A percentile compares a stretch with the other conserved stretches of the same genome.
Conservation (phyloP, 2,888 invertebrate species). For the Lucinisca nassula region DNA sequence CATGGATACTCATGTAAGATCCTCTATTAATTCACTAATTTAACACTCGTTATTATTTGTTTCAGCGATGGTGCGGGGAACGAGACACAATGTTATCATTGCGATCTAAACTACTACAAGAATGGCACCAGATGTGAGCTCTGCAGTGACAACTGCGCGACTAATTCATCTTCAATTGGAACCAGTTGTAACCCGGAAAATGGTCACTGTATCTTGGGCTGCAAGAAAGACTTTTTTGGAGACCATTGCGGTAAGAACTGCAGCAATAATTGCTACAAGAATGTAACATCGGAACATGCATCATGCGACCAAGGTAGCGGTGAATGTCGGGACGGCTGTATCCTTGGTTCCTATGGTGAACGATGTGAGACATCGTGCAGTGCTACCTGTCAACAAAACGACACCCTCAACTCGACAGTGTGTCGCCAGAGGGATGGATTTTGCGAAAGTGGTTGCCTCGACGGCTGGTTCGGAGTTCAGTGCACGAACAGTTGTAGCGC, state of each 20-base stretch:
- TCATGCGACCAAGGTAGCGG: background rate
- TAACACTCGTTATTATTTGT: no score
- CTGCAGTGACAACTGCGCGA: background rate
- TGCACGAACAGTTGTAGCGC: background rate
- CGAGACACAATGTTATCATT: background rate
- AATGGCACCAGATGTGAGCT: background rate
- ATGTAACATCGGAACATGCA: background rate
- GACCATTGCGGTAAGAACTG: background rate
- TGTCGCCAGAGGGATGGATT: background rate
- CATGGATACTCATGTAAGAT: no score
- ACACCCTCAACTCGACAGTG: background rate
- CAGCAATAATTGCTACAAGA: background rate
- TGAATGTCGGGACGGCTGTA: background rate
- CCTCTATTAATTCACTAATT: no score
- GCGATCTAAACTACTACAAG: background rate
- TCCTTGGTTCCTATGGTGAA: background rate
- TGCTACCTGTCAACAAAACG: background rate
- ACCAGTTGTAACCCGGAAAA: background rate
- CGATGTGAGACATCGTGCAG: background rate
- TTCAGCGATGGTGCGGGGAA: no score
- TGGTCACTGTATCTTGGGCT: background rate
- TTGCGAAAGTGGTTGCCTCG: background rate
- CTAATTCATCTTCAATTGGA: background rate
- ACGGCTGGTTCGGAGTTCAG: background rate
- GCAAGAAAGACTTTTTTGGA: background rate